Conservation (phyloP, 2,113 vertebrate species). For the Callaeas wilsoni region DNA sequence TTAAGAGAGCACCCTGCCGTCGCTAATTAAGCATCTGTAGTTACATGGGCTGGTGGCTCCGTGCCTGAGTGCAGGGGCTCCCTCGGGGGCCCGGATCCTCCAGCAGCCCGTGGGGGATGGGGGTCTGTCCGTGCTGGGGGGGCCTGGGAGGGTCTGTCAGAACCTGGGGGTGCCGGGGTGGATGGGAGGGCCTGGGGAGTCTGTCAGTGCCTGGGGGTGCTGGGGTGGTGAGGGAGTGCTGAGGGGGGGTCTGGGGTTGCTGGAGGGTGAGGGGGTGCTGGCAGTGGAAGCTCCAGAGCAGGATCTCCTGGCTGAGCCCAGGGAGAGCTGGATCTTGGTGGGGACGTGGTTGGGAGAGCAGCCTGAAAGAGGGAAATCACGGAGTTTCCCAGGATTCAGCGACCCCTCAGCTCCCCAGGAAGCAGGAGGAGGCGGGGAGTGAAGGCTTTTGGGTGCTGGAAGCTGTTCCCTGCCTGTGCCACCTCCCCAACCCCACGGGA, state of each 20-base stretch:
- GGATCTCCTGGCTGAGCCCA: not conserved
- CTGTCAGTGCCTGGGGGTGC: not conserved
- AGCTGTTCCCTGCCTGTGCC: not conserved
- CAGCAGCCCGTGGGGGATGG: fast-evolving
- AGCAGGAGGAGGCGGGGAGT: too few relatives aligned
- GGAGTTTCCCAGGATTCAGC: not conserved
- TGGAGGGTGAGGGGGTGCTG: too few relatives aligned
- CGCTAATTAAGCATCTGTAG: slow-evolving; percentile 17
- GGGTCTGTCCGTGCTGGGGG: not conserved
- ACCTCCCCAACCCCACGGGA: not conserved
- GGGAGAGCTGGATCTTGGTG: not conserved
- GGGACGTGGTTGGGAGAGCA: not conserved
- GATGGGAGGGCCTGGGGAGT: not conserved
- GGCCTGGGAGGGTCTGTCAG: not conserved
- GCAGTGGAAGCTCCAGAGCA: not conserved
- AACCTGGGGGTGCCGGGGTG: too few relatives aligned
- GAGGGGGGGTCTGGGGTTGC: too few relatives aligned
- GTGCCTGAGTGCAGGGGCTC: not conserved
- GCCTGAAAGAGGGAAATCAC: fast-evolving
- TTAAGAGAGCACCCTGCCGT: not conserved
- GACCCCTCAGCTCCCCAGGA: not conserved
- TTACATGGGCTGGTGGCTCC: not conserved
- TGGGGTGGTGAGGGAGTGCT: too few relatives aligned
- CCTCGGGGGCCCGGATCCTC: not conserved
- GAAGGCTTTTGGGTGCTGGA: not conserved